Conservation (phyloP, 2,113 vertebrate genomes). For the Panthera tigris region DNA sequence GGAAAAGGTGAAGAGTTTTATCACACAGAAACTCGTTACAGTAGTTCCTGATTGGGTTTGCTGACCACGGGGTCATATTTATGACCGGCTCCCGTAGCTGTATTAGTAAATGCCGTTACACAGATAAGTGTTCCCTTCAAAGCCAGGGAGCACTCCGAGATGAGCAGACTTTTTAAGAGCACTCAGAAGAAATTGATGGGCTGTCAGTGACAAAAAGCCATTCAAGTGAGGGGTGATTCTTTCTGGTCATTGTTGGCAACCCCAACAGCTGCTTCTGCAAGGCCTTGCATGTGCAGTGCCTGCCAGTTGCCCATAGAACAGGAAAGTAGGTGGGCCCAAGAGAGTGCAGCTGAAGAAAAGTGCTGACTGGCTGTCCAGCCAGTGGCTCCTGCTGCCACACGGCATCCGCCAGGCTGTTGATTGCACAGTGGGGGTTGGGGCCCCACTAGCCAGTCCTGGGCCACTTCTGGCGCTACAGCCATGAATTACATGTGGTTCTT, state of each 20-base stretch:
- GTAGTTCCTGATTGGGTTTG: background rate
- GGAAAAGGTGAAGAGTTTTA: background rate
- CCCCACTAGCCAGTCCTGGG: background rate
- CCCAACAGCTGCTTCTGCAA: background rate
- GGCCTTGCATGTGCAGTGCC: background rate
- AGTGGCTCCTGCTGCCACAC: background rate
- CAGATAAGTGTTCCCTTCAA: background rate
- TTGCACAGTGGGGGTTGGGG: background rate
- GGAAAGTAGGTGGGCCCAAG: background rate
- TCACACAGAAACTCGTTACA: background rate
- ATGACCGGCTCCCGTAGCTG: background rate
- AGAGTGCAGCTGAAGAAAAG: background rate
- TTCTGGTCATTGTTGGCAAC: background rate
- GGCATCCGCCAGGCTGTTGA: background rate
- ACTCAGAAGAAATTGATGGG: background rate
- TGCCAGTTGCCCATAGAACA: background rate
- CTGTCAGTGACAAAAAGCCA: constrained; percentile 26
- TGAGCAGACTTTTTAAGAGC: constrained; percentile 16
- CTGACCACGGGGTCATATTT: background rate
- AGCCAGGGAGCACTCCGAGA: background rate
- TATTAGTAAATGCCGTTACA: background rate
- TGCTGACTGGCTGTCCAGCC: background rate
- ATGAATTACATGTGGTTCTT: background rate
- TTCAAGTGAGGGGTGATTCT: background rate
- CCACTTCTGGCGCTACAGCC: background rate